These are phyloP conservation scores for Chloropsis hardwickii DNA, from an alignment of 2,113 vertebrate species.

Conservation along the genomic window DNA sequence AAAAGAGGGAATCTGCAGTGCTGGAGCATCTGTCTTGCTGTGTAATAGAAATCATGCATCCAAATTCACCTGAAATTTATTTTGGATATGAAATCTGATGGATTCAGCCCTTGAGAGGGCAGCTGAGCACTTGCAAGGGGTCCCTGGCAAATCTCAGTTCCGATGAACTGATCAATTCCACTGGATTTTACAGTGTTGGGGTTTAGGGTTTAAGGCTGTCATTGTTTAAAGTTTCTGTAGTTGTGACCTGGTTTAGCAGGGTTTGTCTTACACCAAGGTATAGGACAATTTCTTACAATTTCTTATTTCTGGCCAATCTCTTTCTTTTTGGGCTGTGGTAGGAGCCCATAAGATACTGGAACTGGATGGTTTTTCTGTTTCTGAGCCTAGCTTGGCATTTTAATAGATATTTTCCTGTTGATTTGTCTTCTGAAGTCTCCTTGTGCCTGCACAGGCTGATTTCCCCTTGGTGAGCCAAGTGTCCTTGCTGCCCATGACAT, in stretches of 20 bases:
- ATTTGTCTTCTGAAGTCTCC: background rate
- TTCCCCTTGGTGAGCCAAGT: background rate
- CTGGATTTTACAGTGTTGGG: background rate
- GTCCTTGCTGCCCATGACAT: background rate
- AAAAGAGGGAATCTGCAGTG: background rate
- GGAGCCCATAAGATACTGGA: background rate
- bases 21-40: background rate
- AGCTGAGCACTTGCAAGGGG: background rate
- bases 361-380: background rate
- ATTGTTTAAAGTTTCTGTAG: background rate
- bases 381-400: background rate
- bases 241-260: background rate
- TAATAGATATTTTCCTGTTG: background rate
- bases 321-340: background rate
- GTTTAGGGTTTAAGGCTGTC: background rate
- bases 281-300: no score
- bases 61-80: background rate
- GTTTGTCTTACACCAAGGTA: background rate
- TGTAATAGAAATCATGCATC: background rate
- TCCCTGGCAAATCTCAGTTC: background rate
- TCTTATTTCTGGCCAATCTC: background rate
- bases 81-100: background rate
- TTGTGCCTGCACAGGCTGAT: background rate
- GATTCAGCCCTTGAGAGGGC: background rate
- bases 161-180: background rate